Conservation (phyloP, 2,113 vertebrate genomes). For the Mugil cephalus region DNA sequence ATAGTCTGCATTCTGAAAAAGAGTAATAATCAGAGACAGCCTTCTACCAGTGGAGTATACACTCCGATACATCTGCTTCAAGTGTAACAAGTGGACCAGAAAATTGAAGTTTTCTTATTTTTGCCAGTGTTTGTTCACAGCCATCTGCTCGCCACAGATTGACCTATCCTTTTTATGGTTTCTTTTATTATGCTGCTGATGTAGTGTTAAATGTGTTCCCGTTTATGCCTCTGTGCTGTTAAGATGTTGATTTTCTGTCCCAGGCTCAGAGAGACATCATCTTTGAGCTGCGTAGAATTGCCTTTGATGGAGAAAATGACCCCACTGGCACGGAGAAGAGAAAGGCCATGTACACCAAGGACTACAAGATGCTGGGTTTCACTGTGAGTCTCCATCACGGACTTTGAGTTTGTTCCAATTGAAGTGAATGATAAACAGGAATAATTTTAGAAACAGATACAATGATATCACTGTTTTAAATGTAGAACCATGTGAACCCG, state of each 20-base stretch:
- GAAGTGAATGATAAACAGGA: too few relatives aligned
- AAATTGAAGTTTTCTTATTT: slow-evolving; percentile 18
- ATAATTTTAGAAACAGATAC: not conserved
- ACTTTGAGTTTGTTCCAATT: not conserved
- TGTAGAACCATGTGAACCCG: slow-evolving; percentile 96
- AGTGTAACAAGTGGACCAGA: slow-evolving; percentile 28
- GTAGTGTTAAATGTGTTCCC: slow-evolving; percentile 3
- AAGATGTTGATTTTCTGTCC: slow-evolving; percentile 12
- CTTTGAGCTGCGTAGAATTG: slow-evolving; percentile 95
- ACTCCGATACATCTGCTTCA: slow-evolving; percentile 25
- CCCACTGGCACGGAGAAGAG: slow-evolving; percentile 92
- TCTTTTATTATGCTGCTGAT: slow-evolving; percentile 13
- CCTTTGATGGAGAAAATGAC: slow-evolving; percentile 95
- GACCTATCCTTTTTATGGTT: not conserved
- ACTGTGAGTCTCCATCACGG: slow-evolving; percentile 84
- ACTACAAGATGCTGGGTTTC: slow-evolving; percentile 99
- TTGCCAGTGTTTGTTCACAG: slow-evolving; percentile 16
- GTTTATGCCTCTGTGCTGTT: slow-evolving; percentile 20
- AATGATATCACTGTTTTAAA: slow-evolving; percentile 16
- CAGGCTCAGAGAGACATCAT: slow-evolving; percentile 96
- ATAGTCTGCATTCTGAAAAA: slow-evolving; percentile 1
- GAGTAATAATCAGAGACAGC: slow-evolving; percentile 6
- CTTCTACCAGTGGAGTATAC: not conserved
- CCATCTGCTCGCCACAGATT: not conserved
- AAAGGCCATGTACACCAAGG: slow-evolving; percentile 97